Evolutionary conservation across 2,113 vertebrate species (phyloP).

Genomic region (Centropristis striata): DNA sequence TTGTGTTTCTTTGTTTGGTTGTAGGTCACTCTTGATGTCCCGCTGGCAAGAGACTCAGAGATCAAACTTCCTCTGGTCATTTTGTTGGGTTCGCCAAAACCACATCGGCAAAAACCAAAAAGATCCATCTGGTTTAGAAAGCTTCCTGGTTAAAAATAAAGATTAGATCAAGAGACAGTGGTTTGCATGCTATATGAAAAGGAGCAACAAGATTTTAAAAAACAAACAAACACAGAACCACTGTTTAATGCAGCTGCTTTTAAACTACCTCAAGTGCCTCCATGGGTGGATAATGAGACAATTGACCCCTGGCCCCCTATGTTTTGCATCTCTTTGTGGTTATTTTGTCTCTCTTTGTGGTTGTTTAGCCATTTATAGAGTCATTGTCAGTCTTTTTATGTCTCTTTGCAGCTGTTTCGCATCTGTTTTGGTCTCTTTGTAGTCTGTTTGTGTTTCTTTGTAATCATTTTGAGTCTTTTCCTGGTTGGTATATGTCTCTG

Average conservation of each 20-base stretch:
- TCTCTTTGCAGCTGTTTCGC: too few relatives aligned
- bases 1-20: slow-evolving; percentile 10
- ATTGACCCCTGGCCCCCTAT: too few relatives aligned
- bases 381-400: too few relatives aligned
- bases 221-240: background rate
- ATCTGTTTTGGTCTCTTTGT: too few relatives aligned
- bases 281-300: too few relatives aligned
- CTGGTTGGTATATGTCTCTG: too few relatives aligned
- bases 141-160: slow-evolving; percentile 37
- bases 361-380: too few relatives aligned
- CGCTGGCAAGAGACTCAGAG: slow-evolving; percentile 61
- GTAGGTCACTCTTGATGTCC: slow-evolving; percentile 77
- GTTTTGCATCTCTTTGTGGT: too few relatives aligned
- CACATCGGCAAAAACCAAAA: slow-evolving; percentile 56
- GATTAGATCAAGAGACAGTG: background rate
- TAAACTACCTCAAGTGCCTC: background rate
- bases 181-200: background rate
- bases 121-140: slow-evolving; percentile 69
- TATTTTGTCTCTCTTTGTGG: too few relatives aligned
- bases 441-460: too few relatives aligned
- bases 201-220: background rate
- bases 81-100: slow-evolving; percentile 57
- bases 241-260: background rate
- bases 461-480: too few relatives aligned
- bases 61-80: slow-evolving; percentile 82